phyloP scores from a whole-genome alignment of 2,113 vertebrate species.

The Lichenostomus cassidix region DNA sequence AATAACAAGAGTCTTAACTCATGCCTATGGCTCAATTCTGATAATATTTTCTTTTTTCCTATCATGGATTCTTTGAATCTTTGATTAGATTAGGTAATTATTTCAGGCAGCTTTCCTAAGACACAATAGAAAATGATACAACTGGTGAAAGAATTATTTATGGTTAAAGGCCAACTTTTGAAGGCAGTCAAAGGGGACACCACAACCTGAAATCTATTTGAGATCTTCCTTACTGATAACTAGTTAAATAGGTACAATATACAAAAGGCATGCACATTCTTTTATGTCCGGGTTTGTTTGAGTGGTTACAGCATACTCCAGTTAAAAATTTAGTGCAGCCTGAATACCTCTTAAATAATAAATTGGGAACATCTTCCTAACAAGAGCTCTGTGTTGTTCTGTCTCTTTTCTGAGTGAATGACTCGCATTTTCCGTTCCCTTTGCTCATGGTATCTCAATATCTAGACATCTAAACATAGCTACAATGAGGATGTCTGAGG shows the following conservation, averaged over 20 bases:
- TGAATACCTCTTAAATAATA: slow-evolving; percentile 1
- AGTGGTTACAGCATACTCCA: neutral
- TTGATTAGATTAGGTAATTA: neutral
- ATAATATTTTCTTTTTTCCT: neutral
- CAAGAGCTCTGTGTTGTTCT: neutral
- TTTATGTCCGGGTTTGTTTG: neutral
- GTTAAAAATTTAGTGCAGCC: neutral
- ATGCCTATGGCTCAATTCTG: neutral
- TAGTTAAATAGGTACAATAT: neutral
- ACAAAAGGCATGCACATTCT: neutral
- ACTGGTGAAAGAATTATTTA: neutral
- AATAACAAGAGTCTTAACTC: neutral
- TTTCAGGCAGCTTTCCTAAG: neutral
- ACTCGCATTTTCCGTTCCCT: neutral
- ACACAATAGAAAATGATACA: neutral
- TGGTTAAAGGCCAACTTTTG: neutral
- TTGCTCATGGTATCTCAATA: neutral
- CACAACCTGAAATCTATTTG: neutral
- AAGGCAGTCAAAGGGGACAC: neutral
- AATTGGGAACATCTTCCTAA: neutral
- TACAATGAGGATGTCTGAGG: neutral
- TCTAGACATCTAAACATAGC: neutral
- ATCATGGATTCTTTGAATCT: neutral
- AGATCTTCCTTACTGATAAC: neutral
- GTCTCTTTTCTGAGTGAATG: neutral